Conservation (phyloP, 2,113 vertebrate genomes). For the Myrmecophaga tridactyla region DNA sequence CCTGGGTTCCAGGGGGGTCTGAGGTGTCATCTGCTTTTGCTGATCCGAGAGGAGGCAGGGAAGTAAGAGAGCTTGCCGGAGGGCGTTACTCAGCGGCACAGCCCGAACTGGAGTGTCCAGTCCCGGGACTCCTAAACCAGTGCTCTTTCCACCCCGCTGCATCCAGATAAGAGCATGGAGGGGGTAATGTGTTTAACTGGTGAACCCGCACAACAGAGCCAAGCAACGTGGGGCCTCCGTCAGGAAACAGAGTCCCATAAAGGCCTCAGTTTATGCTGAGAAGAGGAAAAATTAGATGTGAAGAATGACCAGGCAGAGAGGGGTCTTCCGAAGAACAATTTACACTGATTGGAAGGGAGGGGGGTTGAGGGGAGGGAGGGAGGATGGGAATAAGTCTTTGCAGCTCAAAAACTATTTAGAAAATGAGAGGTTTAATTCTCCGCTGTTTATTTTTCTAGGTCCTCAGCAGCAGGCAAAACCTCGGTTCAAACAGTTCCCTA, state of each 20-base stretch:
- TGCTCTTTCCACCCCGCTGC: neutral
- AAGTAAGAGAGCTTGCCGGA: too few species aligned
- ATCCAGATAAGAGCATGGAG: neutral
- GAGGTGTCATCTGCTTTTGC: neutral
- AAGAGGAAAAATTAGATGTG: neutral
- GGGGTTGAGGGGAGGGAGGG: neutral
- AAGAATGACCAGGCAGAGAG: neutral
- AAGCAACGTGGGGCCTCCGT: neutral
- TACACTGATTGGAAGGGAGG: neutral
- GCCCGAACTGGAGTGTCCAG: neutral
- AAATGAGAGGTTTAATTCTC: neutral
- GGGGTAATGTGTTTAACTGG: neutral
- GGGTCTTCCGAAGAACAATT: neutral
- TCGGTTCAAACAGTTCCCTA: neutral
- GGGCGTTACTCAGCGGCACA: neutral
- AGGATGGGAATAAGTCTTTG: neutral
- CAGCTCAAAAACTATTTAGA: neutral
- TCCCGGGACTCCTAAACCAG: neutral
- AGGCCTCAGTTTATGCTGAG: neutral
- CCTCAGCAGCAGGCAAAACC: neutral
- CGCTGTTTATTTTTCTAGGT: neutral
- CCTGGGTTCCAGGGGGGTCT: neutral
- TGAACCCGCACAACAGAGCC: neutral
- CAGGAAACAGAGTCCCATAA: neutral
- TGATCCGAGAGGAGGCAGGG: neutral